Conservation (phyloP, 2,113 vertebrate genomes). For the Lycocorax pyrrhopterus region DNA sequence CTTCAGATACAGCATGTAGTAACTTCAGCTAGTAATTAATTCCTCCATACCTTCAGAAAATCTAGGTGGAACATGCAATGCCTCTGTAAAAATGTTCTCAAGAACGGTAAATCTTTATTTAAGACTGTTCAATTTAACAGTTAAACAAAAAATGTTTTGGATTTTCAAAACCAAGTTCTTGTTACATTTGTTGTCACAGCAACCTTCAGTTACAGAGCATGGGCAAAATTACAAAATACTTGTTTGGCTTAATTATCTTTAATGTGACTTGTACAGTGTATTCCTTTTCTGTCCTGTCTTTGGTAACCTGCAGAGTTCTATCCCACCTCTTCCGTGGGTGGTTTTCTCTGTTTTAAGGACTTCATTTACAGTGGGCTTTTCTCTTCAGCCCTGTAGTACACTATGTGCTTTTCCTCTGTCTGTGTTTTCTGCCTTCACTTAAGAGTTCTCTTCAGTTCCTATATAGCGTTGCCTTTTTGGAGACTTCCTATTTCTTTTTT, state of each 20-base stretch:
- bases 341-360: neutral
- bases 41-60: neutral
- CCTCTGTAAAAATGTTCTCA: neutral
- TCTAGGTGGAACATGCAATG: neutral
- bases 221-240: neutral
- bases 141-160: neutral
- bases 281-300: neutral
- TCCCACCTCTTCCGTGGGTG: neutral
- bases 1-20: neutral
- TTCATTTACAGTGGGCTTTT: neutral
- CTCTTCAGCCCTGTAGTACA: neutral
- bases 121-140: accelerated
- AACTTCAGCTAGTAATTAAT: neutral
- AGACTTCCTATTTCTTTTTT: neutral
- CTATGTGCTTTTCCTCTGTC: neutral
- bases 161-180: neutral
- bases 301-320: neutral
- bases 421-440: neutral
- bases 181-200: neutral
- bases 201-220: neutral
- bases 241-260: neutral
- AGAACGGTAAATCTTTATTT: neutral
- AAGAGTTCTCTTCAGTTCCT: neutral
- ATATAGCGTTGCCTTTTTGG: accelerated
- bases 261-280: neutral